phyloP scores from a whole-genome alignment of 2,888 invertebrate genomes.

The Leucophenga maculata region DNA sequence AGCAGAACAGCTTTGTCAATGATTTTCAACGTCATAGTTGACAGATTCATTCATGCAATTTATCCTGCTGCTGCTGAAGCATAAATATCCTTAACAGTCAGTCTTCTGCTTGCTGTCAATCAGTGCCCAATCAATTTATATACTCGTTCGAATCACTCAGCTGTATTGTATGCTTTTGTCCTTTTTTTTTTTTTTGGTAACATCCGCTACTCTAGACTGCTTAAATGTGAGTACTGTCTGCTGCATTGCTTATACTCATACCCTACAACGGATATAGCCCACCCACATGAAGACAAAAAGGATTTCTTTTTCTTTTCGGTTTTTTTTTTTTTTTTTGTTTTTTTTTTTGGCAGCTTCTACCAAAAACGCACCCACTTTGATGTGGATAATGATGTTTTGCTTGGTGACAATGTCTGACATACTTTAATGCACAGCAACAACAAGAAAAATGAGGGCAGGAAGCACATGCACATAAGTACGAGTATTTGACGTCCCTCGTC shows the following conservation, averaged over 20 bases:
- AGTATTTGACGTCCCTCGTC: not conserved
- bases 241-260: too few species aligned
- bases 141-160: slow-evolving; percentile 7
- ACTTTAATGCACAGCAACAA: not conserved
- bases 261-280: slow-evolving; percentile 19
- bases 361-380: too few species aligned
- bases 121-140: slow-evolving; percentile 56
- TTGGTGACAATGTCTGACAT: not conserved
- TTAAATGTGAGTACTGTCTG: not conserved
- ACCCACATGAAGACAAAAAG: slow-evolving; percentile 40
- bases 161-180: slow-evolving; percentile 19
- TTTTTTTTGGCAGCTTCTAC: too few species aligned
- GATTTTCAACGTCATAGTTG: not conserved
- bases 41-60: slow-evolving; percentile 15
- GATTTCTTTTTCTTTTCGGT: too few species aligned
- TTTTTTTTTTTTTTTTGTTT: too few species aligned
- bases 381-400: too few species aligned
- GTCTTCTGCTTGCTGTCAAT: slow-evolving; percentile 49
- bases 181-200: slow-evolving; percentile 54
- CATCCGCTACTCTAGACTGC: slow-evolving; percentile 44
- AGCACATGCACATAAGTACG: not conserved
- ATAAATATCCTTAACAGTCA: slow-evolving; percentile 7
- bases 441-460: not conserved
- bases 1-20: too few species aligned
- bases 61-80: slow-evolving; percentile 14